Conservation (phyloP, 2,888 invertebrate genomes). For the Tethea ocularis region DNA sequence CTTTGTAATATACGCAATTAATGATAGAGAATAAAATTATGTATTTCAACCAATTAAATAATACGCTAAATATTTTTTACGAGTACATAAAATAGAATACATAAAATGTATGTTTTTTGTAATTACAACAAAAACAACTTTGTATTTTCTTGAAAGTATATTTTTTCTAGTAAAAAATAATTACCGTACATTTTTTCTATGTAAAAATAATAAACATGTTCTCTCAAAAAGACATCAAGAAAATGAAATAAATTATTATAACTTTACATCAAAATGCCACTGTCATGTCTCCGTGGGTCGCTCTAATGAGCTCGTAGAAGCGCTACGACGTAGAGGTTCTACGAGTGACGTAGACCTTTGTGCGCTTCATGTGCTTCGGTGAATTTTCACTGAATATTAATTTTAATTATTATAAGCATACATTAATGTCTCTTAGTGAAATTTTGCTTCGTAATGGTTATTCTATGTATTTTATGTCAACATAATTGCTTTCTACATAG, state of each 20-base stretch:
- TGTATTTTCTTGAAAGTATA: too few species aligned
- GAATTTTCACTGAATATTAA: slow-evolving; percentile 1
- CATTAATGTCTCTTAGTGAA: neutral
- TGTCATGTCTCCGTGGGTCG: slow-evolving; percentile 18
- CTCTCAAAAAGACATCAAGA: neutral
- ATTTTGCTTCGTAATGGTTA: neutral
- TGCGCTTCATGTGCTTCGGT: neutral
- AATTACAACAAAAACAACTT: too few species aligned
- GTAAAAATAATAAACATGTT: too few species aligned
- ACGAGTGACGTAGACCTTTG: slow-evolving; percentile 22
- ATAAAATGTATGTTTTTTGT: too few species aligned
- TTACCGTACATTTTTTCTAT: too few species aligned
- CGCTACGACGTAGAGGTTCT: slow-evolving; percentile 21
- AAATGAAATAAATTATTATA: slow-evolving; percentile 10
- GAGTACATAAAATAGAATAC: too few species aligned
- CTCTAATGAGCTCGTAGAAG: slow-evolving; percentile 30
- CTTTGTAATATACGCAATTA: too few species aligned
- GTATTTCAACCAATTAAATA: too few species aligned
- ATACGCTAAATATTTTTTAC: too few species aligned
- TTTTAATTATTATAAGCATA: slow-evolving; percentile 5
- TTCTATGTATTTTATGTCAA: neutral
- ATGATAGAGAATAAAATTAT: too few species aligned
- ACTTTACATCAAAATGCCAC: neutral
- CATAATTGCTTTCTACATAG: too few species aligned
- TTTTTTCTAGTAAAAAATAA: too few species aligned